These are phyloP conservation scores for Leptopilina boulardi DNA, from an alignment of 1,140 invertebrate species.

Conservation along the genomic window DNA sequence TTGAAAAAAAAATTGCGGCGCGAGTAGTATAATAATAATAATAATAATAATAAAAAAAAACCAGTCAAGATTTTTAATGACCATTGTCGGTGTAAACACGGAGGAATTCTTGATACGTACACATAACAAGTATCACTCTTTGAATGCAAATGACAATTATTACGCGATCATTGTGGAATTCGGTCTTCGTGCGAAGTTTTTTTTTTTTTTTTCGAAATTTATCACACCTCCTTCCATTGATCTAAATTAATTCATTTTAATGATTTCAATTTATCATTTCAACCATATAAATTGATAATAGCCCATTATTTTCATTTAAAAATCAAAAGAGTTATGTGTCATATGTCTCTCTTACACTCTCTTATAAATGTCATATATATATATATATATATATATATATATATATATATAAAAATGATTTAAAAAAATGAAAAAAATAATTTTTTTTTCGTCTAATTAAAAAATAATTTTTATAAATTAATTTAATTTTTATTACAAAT, in stretches of 20 bases:
- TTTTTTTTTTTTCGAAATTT: no score
- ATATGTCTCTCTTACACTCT: no score
- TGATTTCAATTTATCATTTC: neutral
- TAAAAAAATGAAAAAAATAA: no score
- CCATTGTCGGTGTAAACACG: conserved; percentile 11
- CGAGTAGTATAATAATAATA: no score
- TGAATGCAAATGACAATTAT: conserved; percentile 57
- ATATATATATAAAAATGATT: no score
- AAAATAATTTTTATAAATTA: no score
- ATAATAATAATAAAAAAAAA: conserved; percentile 18
- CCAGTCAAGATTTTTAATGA: conserved; percentile 30
- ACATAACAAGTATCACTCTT: neutral
- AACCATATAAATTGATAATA: no score
- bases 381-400: no score
- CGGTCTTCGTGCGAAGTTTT: conserved; percentile 33
- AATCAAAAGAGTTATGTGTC: no score
- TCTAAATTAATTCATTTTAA: conserved; percentile 3
- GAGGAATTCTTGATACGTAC: conserved; percentile 16
- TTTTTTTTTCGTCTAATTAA: no score
- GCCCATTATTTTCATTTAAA: neutral
- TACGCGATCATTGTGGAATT: conserved; percentile 46
- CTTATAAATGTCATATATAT: no score
- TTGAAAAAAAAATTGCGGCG: neutral
- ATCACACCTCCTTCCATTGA: neutral
- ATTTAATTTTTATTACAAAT: no score